Evolutionary conservation across 2,797 vertebrate genomes (phyloP).

Genomic region (Rhabdomys pumilio): DNA sequence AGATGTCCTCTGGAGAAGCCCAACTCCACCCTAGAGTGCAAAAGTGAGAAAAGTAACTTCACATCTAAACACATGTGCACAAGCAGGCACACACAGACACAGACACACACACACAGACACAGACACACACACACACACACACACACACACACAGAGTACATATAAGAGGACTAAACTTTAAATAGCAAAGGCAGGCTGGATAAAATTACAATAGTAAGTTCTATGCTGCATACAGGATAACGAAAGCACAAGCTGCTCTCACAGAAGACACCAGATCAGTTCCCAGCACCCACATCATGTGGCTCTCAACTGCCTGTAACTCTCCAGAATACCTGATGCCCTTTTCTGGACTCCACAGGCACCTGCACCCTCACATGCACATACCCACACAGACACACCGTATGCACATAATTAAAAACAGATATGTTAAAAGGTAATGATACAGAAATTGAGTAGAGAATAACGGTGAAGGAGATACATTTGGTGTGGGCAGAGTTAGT

Average conservation of each 20-base stretch:
- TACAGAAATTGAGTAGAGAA: not conserved
- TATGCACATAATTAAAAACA: not conserved
- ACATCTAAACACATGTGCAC: not conserved
- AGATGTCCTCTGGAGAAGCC: slow-evolving; percentile 28
- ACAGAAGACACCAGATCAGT: not conserved
- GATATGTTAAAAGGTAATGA: not conserved
- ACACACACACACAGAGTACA: not conserved
- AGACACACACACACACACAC: slow-evolving; percentile 1
- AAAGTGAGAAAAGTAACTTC: slow-evolving; percentile 26
- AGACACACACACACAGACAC: not conserved
- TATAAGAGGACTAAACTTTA: not conserved
- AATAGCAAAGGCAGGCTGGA: not conserved
- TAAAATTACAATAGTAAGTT: slow-evolving; percentile 48
- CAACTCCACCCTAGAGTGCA: not conserved
- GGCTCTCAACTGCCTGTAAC: not conserved
- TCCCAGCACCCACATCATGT: not conserved
- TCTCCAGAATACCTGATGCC: not conserved
- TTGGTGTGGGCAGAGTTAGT: not conserved
- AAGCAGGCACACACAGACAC: not conserved
- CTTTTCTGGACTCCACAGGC: too few species aligned
- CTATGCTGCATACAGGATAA: not conserved
- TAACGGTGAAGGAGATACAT: not conserved
- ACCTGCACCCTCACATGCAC: not conserved
- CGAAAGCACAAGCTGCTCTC: not conserved
- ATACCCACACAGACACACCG: too few species aligned